Evolutionary conservation across 2,113 vertebrate genomes (phyloP).

Genomic region (Aix galericulata): DNA sequence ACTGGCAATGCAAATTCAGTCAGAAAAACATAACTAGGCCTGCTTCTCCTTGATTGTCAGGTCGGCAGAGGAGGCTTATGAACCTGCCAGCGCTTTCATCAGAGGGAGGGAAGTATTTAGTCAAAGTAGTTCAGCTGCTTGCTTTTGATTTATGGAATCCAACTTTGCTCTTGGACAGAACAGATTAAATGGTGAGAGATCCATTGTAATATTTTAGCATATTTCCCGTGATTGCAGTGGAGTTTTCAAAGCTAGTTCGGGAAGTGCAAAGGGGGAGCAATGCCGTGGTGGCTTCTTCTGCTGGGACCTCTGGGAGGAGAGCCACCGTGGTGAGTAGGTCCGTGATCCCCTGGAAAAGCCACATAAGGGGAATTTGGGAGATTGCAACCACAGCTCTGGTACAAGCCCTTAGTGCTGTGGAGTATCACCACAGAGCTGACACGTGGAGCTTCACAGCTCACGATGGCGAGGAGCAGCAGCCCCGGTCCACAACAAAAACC

Average conservation of each 20-base stretch:
- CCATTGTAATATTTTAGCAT: conserved; percentile 23
- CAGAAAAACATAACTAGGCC: neutral
- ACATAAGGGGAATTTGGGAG: neutral
- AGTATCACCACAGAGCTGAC: fast-evolving
- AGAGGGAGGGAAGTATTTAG: conserved; percentile 8
- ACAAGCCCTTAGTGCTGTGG: neutral
- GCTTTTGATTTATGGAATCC: conserved; percentile 28
- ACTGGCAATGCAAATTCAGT: neutral
- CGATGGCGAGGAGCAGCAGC: neutral
- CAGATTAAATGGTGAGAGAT: neutral
- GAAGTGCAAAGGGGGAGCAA: neutral
- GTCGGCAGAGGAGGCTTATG: conserved; percentile 3
- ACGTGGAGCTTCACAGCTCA: neutral
- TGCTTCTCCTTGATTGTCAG: neutral
- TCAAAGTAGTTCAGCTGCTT: neutral
- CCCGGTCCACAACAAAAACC: neutral
- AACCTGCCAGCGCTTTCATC: conserved; percentile 4
- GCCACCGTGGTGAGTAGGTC: fast-evolving
- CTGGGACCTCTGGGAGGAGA: fast-evolving
- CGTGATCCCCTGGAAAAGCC: fast-evolving
- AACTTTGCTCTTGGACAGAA: neutral
- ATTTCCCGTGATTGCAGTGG: neutral
- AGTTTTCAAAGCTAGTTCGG: neutral
- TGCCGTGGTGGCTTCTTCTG: neutral
- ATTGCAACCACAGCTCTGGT: neutral